Conservation (phyloP, 2,113 vertebrate species). For the Triplophysa dalaica region DNA sequence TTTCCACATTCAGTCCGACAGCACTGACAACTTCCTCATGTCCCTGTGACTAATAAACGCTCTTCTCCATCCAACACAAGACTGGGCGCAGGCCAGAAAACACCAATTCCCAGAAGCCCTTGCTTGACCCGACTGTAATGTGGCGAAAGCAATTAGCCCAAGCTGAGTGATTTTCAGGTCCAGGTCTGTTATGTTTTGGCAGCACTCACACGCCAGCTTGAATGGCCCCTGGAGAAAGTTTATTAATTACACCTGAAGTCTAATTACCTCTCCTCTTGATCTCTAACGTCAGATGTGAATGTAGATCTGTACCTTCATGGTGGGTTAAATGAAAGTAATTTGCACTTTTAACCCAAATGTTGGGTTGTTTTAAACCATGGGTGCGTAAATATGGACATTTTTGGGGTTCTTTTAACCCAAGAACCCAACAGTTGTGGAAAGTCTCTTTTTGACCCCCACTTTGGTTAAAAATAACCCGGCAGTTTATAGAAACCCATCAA, state of each 20-base stretch:
- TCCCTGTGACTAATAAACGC: constrained; percentile 69
- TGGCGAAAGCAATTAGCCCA: constrained; percentile 37
- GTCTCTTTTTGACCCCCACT: too few species aligned
- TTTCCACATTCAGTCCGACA: constrained; percentile 47
- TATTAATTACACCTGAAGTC: constrained; percentile 75
- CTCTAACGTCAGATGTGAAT: not conserved
- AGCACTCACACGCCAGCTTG: constrained; percentile 31
- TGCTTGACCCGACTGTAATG: constrained; percentile 18
- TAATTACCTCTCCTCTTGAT: constrained; percentile 58
- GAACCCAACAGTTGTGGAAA: too few species aligned
- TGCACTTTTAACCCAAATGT: too few species aligned
- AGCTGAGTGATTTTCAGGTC: constrained; percentile 19
- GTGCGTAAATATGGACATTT: too few species aligned
- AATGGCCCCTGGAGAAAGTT: constrained; percentile 33
- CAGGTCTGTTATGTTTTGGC: constrained; percentile 6
- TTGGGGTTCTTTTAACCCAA: too few species aligned
- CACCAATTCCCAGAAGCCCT: constrained; percentile 39
- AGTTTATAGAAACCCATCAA: too few species aligned
- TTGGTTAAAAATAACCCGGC: too few species aligned
- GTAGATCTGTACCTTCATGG: constrained; percentile 14
- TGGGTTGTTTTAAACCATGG: too few species aligned
- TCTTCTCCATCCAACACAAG: constrained; percentile 18
- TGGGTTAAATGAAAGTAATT: not conserved
- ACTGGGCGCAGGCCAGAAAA: constrained; percentile 33
- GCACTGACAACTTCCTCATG: constrained; percentile 59